Base-by-base conservation (phyloP, 2,113 vertebrate genomes). In the Chrysemys picta region DNA sequence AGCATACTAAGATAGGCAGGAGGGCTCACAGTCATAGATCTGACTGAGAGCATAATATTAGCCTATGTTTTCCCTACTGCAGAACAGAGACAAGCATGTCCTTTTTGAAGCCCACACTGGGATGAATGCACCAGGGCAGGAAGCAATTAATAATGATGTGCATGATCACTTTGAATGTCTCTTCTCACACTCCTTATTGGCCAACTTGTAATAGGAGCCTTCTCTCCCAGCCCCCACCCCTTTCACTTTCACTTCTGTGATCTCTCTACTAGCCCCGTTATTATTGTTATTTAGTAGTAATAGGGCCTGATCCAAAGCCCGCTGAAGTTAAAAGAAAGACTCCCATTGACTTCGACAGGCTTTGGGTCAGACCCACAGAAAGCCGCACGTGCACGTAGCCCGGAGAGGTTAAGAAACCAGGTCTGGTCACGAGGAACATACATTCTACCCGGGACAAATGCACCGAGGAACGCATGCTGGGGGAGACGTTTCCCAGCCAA, bases 121-220 rank as follows among this genome's bases (percentile, higher is more conserved):
- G 79, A 89, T 83, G 80, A 94, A 87, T 0, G 0, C 1, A 2
- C 59, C 83, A 85, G 92, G n/a, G 53, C 82, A 94, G 84, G 92
- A 91, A 96, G 31, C 42, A 96, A 93, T 94, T 95, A 96, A 92
- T 94, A 90, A 89, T 35, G 80, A 57, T 38, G 50, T 24, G 78
- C 85, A 45, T 45, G 75, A 85, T 85, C 57, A 85, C 81, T 89
- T 19, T 19, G 5, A 91, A 81, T 52, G 80, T 6, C 65, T 93
- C 89, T 94, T 95, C 75, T 65, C 75, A 79, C 88, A 75, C 25
- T 94, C 82, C 72, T 93, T 53, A 69, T 65, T 85, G 83, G 27
- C 57, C 13, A 5, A 22, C 56, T 94, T 76, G 24, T 45, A 96
- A 42, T 84, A 75, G 78, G 75, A 42, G 45, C n/a, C 57, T 86